phyloP scores from a whole-genome alignment of 1,140 invertebrate genomes.

The Drosophila hydei region DNA sequence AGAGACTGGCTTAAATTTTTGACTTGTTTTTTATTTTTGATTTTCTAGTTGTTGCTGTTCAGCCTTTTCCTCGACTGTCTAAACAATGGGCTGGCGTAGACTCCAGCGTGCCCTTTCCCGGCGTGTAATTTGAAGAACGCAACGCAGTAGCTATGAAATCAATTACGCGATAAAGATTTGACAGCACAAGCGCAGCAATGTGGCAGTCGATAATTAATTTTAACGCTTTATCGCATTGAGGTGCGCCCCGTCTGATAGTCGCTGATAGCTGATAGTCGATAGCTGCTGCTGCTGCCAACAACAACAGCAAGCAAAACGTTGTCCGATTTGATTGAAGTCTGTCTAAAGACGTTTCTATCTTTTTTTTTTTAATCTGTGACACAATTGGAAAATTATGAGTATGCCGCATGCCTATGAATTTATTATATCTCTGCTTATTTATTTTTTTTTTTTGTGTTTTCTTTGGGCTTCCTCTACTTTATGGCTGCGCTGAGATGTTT shows the following conservation, averaged over 20 bases:
- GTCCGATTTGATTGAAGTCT: slow-evolving; percentile 78
- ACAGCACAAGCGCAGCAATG: slow-evolving; percentile 77
- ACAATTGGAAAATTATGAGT: slow-evolving; percentile 76
- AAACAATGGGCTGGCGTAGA: slow-evolving; percentile 49
- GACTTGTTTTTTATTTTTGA: slow-evolving; percentile 21
- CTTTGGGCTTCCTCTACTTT: slow-evolving; percentile 19
- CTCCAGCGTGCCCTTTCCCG: slow-evolving; percentile 40
- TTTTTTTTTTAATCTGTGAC: slow-evolving; percentile 65
- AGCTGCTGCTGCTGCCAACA: slow-evolving; percentile 28
- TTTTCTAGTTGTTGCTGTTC: slow-evolving; percentile 20
- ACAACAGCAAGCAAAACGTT: slow-evolving; percentile 26
- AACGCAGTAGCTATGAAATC: slow-evolving; percentile 83
- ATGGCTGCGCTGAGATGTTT: slow-evolving; percentile 58
- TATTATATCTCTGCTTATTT: slow-evolving; percentile 46
- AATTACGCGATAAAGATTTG: slow-evolving; percentile 83
- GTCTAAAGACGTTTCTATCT: slow-evolving; percentile 53
- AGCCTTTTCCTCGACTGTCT: slow-evolving; percentile 44
- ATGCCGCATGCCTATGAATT: slow-evolving; percentile 60
- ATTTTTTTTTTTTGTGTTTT: slow-evolving; percentile 15
- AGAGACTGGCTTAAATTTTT: not conserved
- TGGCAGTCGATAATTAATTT: slow-evolving; percentile 80
- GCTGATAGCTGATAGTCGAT: slow-evolving; percentile 61
- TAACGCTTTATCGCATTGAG: slow-evolving; percentile 80
- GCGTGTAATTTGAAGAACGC: slow-evolving; percentile 76
- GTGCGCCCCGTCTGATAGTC: slow-evolving; percentile 55